Base-by-base conservation (phyloP, 1,140 invertebrate species). In the Homalodisca vitripennis region DNA sequence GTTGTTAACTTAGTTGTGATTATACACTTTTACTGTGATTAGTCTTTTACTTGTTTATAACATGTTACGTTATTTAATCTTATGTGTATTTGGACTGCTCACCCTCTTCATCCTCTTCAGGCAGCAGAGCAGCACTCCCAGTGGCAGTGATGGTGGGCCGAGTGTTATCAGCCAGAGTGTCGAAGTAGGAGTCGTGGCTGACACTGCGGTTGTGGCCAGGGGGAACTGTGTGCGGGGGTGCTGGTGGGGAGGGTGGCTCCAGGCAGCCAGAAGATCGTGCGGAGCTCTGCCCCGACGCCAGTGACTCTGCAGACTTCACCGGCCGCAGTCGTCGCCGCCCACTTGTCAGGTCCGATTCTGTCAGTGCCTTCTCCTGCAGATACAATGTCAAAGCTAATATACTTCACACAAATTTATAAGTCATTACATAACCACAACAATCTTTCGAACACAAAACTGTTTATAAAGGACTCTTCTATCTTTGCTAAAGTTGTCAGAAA, bases 181-280 rank as follows among this genome's bases (percentile, higher is more conserved):
- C 93, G 82, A 97, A 97, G 79, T 96, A 97, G 0, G 93, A 96
- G 79, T 97, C 94, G 78, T 95, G 94, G 0, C 93, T 95, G 0
- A 93, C 91, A 0, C 92, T 94, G 64, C 90, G 83, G 70, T 73
- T 77, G 68, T 77, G 71, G 66, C 74, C 70, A 60, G 75, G 32
- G 66, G 74, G 65, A 55, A 70, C n/a, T 68, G 73, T 32, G 62
- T 69, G 26, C 68, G 73, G 46, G 12, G 26, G 34, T 1, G 62
- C 30, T 24, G 51, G 66, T 3, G 67, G 69, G 14, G 57, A 48
- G n/a, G 65, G 60, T 31, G 30, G 48, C 12, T 71, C 69, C 32
- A 70, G 34, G 63, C 66, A 71, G 12, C 53, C 20, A 1, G 68
- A 72, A 22, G 70, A 73, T 17, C 26, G 22, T 17, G 26, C 57